Evolutionary conservation across 2,113 vertebrate species (phyloP).

Genomic region (Carettochelys insculpta): DNA sequence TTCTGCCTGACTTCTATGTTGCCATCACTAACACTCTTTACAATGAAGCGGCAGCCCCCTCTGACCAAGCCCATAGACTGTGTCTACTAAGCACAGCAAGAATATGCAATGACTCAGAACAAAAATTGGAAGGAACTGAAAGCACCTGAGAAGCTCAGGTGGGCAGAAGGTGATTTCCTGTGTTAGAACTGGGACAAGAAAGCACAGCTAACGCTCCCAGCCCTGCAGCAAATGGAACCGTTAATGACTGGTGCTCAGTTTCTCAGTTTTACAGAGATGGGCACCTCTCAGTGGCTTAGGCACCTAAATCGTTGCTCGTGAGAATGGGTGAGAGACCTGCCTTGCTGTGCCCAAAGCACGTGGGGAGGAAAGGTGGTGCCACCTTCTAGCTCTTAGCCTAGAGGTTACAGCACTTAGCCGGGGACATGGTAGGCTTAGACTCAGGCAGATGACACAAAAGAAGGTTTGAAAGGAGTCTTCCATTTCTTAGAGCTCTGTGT

Average conservation of each 20-base stretch:
- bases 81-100: neutral
- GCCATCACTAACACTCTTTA: too few relatives aligned
- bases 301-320: neutral
- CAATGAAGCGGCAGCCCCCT: neutral
- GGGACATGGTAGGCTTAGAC: neutral
- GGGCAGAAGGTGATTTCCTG: neutral
- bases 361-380: neutral
- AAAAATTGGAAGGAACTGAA: neutral
- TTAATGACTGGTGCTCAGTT: neutral
- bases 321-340: too few relatives aligned
- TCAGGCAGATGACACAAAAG: neutral
- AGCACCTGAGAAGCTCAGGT: neutral
- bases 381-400: neutral
- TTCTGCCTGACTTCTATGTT: too few relatives aligned
- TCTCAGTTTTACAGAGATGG: neutral
- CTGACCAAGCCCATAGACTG: neutral
- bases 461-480: neutral
- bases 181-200: neutral
- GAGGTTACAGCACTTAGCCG: neutral
- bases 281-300: neutral
- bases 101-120: neutral
- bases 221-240: neutral
- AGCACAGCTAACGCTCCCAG: neutral
- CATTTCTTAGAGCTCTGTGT: neutral
- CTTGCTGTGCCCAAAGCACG: neutral